A percentile compares a stretch with the other conserved stretches of the same genome.
Conservation (phyloP, 37 sponge, comb jelly and placozoan species). For the Lycopodina hypogea region DNA sequence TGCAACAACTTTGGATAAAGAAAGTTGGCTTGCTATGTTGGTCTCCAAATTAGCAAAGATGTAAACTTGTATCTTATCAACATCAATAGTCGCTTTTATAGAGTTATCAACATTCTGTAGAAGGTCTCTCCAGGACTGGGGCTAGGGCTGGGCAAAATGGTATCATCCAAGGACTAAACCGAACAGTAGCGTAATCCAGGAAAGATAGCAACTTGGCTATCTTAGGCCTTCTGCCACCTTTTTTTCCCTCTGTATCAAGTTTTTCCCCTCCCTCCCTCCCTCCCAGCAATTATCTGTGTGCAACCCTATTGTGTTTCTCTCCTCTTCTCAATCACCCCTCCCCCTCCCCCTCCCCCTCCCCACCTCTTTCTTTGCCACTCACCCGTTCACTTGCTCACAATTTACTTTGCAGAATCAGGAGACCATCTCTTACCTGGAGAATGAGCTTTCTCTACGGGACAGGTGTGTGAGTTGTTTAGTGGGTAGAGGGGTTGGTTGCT, state of each 20-base stretch:
- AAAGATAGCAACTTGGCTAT: neutral
- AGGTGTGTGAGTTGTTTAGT: slow-evolving; percentile 2
- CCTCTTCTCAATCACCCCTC: neutral
- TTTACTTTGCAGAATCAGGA: slow-evolving; percentile 2
- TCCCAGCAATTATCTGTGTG: neutral
- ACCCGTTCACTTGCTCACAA: neutral
- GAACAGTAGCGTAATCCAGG: neutral
- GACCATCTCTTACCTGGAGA: slow-evolving; percentile 3
- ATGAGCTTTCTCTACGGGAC: slow-evolving; percentile 7
- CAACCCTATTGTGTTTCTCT: too few relatives aligned
- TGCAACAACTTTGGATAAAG: too few relatives aligned
- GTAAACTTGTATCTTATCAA: too few relatives aligned
- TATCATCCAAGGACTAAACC: neutral
- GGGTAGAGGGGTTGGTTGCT: too few relatives aligned
- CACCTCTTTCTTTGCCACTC: neutral
- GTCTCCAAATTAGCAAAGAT: too few relatives aligned
- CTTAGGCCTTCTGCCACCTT: neutral
- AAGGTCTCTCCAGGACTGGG: neutral
- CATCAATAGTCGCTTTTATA: too few relatives aligned
- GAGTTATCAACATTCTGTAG: too few relatives aligned
- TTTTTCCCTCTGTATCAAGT: neutral
- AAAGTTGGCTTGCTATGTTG: too few relatives aligned
- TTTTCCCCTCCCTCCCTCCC: neutral
- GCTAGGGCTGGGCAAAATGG: neutral
- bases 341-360: neutral